Evolutionary conservation across 2,797 vertebrate genomes (phyloP).

Genomic region (Hydrophis major): DNA sequence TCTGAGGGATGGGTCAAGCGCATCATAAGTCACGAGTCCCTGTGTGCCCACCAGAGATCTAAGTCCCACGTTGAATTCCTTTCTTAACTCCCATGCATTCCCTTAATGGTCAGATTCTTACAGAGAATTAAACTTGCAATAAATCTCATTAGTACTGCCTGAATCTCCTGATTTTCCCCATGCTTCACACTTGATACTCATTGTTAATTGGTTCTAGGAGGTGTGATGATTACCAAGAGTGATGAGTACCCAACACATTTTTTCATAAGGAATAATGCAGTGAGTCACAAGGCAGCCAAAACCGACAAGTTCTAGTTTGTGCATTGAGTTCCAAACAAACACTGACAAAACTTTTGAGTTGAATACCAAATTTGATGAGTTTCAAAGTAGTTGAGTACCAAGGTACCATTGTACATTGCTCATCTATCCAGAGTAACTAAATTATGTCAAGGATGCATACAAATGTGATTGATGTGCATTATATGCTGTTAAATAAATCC

Average conservation of each 20-base stretch:
- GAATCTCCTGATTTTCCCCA: neutral
- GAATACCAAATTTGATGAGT: neutral
- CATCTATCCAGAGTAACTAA: neutral
- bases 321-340: neutral
- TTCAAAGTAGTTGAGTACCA: neutral
- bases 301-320: neutral
- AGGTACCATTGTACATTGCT: neutral
- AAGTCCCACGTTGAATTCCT: neutral
- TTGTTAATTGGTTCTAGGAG: neutral
- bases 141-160: neutral
- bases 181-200: neutral
- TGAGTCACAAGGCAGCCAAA: neutral
- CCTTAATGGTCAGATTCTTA: neutral
- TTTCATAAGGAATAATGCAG: neutral
- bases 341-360: neutral
- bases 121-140: neutral
- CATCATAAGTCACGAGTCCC: neutral
- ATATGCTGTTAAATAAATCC: neutral
- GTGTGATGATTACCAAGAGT: neutral
- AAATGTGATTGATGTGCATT: neutral
- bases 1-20: neutral
- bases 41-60: neutral
- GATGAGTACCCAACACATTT: neutral
- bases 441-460: neutral
- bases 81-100: neutral